Conservation (phyloP, 2,797 vertebrate species). For the Lophius americanus region DNA sequence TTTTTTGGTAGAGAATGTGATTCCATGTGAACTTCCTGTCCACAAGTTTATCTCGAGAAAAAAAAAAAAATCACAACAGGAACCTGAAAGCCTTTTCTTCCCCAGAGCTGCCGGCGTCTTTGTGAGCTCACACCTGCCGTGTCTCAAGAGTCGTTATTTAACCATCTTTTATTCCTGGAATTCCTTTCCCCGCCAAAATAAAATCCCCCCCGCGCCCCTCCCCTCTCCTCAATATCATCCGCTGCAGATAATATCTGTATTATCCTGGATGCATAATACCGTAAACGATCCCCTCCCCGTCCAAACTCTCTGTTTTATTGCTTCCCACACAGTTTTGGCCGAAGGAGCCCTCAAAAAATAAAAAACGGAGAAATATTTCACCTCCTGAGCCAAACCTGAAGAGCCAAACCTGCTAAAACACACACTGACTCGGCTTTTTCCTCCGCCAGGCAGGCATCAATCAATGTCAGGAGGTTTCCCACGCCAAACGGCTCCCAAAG, state of each 20-base stretch:
- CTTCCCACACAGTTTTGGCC: conserved; percentile 57
- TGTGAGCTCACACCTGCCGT: conserved; percentile 49
- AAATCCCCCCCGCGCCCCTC: conserved; percentile 32
- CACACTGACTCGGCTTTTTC: conserved; percentile 41
- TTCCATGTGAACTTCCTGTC: too few relatives aligned
- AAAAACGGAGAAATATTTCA: conserved; percentile 53
- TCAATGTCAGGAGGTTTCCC: conserved; percentile 62
- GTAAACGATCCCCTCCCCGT: conserved; percentile 25
- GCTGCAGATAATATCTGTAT: conserved; percentile 47
- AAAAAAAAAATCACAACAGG: conserved; percentile 10
- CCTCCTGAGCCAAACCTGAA: conserved; percentile 58
- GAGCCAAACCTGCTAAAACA: conserved; percentile 49
- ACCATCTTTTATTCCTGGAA: too few relatives aligned
- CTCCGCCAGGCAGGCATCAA: conserved; percentile 55
- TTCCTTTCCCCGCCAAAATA: not conserved
- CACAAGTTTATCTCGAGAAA: too few relatives aligned
- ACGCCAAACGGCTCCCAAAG: conserved; percentile 45
- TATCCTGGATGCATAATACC: conserved; percentile 45
- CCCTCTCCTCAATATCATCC: conserved; percentile 27
- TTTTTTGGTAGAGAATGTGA: conserved; percentile 10
- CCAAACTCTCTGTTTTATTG: conserved; percentile 14
- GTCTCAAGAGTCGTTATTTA: not conserved
- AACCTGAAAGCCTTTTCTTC: conserved; percentile 13
- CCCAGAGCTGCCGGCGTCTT: not conserved
- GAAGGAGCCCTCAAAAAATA: conserved; percentile 18